A percentile compares a stretch with the other conserved stretches of the same genome.
Evolutionary conservation across 2,888 invertebrate species (phyloP).

Genomic region (Sycophila texana): DNA sequence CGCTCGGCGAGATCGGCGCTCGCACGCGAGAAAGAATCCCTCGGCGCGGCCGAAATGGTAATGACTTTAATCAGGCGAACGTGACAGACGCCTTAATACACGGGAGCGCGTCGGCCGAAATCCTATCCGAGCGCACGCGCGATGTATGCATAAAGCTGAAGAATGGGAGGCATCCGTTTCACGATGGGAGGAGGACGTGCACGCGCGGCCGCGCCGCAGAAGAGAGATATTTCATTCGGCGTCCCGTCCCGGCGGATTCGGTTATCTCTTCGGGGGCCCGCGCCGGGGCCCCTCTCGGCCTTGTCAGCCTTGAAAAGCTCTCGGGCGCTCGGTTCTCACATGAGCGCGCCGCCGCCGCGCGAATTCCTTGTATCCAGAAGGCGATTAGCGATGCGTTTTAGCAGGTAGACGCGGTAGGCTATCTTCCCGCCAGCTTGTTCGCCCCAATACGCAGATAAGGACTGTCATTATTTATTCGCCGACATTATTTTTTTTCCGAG

Average conservation of each 20-base stretch:
- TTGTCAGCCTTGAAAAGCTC: slow-evolving; percentile 58
- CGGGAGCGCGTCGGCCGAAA: background rate
- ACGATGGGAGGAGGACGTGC: slow-evolving; percentile 17
- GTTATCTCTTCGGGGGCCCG: slow-evolving; percentile 61
- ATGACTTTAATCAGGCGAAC: too few relatives aligned
- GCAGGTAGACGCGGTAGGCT: slow-evolving; percentile 38
- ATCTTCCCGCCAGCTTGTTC: slow-evolving; percentile 15
- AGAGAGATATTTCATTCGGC: slow-evolving; percentile 70
- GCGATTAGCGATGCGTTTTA: slow-evolving; percentile 47
- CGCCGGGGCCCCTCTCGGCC: slow-evolving; percentile 43
- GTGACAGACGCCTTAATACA: too few relatives aligned
- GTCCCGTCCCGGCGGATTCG: slow-evolving; percentile 59
- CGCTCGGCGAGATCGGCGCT: too few relatives aligned
- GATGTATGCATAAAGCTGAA: background rate
- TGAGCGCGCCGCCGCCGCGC: slow-evolving; percentile 45
- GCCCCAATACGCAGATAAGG: slow-evolving; percentile 30
- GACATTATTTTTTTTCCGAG: slow-evolving; percentile 5
- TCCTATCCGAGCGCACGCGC: slow-evolving; percentile 6
- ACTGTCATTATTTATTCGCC: slow-evolving; percentile 34
- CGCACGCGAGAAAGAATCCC: too few relatives aligned
- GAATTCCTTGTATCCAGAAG: slow-evolving; percentile 49
- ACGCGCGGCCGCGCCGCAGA: slow-evolving; percentile 60
- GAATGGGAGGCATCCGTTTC: too few relatives aligned
- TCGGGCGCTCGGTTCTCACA: slow-evolving; percentile 45
- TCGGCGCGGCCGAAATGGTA: background rate